Conservation (phyloP, 2,113 vertebrate genomes). For the Hippocampus zosterae region DNA sequence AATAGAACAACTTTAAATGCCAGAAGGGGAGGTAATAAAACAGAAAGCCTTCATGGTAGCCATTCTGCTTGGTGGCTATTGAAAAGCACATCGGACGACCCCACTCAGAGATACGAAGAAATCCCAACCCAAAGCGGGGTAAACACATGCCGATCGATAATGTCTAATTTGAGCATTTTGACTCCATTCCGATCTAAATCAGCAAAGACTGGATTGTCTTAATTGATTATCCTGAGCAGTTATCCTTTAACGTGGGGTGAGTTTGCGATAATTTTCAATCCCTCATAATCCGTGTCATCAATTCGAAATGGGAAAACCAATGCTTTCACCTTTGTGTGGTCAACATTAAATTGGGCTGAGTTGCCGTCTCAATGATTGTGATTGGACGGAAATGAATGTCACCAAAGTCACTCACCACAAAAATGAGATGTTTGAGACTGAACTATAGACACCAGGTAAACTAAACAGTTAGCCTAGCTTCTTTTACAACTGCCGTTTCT, state of each 20-base stretch:
- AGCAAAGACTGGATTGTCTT: background rate
- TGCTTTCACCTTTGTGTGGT: background rate
- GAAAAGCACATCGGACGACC: background rate
- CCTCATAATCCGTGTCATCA: too few species aligned
- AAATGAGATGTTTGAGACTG: background rate
- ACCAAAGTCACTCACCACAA: background rate
- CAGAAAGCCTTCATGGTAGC: background rate
- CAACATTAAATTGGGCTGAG: background rate
- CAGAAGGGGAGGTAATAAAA: background rate
- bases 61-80: background rate
- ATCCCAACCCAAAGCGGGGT: background rate
- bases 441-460: background rate
- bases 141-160: background rate
- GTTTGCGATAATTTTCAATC: background rate
- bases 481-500: background rate
- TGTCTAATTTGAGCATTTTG: background rate
- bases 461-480: background rate
- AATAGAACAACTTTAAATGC: conserved; percentile 28
- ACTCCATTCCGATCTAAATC: background rate
- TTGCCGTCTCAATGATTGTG: background rate
- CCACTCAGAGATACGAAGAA: background rate
- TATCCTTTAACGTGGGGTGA: background rate
- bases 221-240: background rate
- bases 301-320: too few species aligned
- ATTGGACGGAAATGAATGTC: background rate